Percentiles rank a stretch among this genome's conserved stretches.
These are phyloP conservation scores for Thymelicus acteon DNA, from an alignment of 2,888 invertebrate species.

Conservation along the genomic window DNA sequence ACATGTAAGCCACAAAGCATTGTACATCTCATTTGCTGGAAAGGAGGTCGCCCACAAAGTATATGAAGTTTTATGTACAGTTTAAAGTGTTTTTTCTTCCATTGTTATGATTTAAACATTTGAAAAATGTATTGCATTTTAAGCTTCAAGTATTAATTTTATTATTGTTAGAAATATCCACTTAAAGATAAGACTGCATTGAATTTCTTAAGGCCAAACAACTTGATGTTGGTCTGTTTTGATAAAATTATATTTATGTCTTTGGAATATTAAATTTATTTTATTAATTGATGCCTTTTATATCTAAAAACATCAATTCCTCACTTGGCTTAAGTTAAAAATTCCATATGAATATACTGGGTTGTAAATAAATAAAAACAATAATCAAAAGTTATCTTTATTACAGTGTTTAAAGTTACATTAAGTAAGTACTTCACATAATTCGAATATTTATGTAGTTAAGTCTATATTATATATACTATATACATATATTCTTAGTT, in stretches of 20 bases:
- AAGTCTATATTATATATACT: no score
- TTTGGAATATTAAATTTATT: constrained; percentile 27
- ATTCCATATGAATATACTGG: not conserved
- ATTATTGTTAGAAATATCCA: constrained; percentile 22
- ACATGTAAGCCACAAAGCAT: constrained; percentile 67
- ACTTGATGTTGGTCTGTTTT: constrained; percentile 6
- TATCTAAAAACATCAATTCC: not conserved
- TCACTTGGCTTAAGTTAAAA: not conserved
- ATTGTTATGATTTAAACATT: constrained; percentile 21
- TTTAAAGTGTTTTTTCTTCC: constrained; percentile 44
- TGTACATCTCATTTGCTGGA: constrained; percentile 74
- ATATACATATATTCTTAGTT: no score
- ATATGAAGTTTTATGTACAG: constrained; percentile 70
- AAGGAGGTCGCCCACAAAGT: constrained; percentile 64
- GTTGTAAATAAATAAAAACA: constrained; percentile 21
- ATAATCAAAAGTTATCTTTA: constrained; percentile 6
- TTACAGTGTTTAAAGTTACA: constrained; percentile 21
- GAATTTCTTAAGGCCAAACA: constrained; percentile 8
- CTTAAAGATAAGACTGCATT: constrained; percentile 23
- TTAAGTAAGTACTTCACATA: constrained; percentile 19
- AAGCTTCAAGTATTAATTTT: constrained; percentile 21
- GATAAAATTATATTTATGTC: constrained; percentile 9
- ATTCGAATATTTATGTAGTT: not conserved
- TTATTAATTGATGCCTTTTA: not conserved
- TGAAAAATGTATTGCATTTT: constrained; percentile 15